Base-by-base conservation (phyloP, 1,140 invertebrate species). In the Sesamia nonagrioides region DNA sequence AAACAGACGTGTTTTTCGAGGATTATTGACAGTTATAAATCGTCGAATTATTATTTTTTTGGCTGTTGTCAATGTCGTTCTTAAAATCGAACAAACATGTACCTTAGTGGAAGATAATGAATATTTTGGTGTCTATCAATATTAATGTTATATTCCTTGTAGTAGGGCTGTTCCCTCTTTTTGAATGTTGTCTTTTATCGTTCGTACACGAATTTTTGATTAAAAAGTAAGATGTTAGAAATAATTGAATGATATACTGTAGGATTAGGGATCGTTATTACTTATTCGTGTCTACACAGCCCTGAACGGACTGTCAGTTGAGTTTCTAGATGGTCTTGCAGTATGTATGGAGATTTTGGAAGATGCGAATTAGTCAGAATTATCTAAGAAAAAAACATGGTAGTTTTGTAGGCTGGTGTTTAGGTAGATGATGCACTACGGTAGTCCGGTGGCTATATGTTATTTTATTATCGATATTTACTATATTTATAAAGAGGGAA, bases 91-190 rank as follows among this genome's bases (percentile, higher is more conserved):
- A 52, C 68, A 71, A 71, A 71, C 48, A 37, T 71, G 35, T 71
- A 11, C 50, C 0, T 18, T 48, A 69, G 42, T 50, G 4, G 18
- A 9, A 17, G 11, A 18, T 63, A 27, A 7, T 40, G 11, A 35
- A 63, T 40, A 63, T 71, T 71, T 71, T 52, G 48, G 50, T 50
- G 48, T 71, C 63, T 71, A 52, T 52, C 11, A 9, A 4, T 71
- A 50, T 52, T 35, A 71, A 5, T 35, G 21, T 52, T 13, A 52
- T 50, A 71, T 52, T 35, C n/a, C 68, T 35, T 52, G 5, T 50
- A 27, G 45, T 71, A 52, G 45, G 45, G 13, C 45, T 35, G 1
- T 6, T 11, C 40, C 63, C 42, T 48, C 7, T 68, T 27, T 66
- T 48, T 18, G 27, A 63, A 61, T 61, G 33, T 61, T 68, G 37